Conservation (phyloP, 2,797 vertebrate species). For the Macropodus opercularis region DNA sequence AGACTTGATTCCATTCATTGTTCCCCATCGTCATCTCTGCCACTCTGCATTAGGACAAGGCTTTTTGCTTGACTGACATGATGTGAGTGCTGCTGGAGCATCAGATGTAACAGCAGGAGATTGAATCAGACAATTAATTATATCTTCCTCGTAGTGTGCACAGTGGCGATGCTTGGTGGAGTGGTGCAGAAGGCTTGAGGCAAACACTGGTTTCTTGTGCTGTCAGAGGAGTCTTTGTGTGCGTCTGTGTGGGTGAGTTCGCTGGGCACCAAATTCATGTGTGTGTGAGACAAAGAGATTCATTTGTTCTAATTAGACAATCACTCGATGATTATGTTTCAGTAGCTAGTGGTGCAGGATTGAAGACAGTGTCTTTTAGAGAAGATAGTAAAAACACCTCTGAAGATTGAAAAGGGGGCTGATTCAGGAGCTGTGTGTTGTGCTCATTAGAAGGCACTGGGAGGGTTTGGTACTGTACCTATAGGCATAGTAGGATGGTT, state of each 20-base stretch:
- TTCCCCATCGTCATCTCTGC: constrained; percentile 33
- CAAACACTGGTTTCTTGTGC: constrained; percentile 29
- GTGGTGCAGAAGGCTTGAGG: constrained; percentile 50
- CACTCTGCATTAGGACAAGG: constrained; percentile 38
- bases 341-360: constrained; percentile 41
- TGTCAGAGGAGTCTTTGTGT: constrained; percentile 30
- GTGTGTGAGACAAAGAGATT: constrained; percentile 63
- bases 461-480: neutral
- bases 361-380: constrained; percentile 47
- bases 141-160: constrained; percentile 58
- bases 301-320: constrained; percentile 76
- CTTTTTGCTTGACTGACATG: constrained; percentile 65
- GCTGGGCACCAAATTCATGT: constrained; percentile 24
- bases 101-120: constrained; percentile 59
- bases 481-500: neutral
- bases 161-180: constrained; percentile 29
- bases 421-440: constrained; percentile 7
- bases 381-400: constrained; percentile 49
- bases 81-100: constrained; percentile 58
- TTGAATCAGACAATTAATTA: constrained; percentile 74
- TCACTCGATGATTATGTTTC: constrained; percentile 58
- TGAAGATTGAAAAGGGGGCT: constrained; percentile 38
- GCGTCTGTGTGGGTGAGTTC: constrained; percentile 33
- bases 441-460: neutral
- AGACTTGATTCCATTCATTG: constrained; percentile 32